Conservation (phyloP, 2,888 invertebrate species). For the Ceratothoa steindachneri region DNA sequence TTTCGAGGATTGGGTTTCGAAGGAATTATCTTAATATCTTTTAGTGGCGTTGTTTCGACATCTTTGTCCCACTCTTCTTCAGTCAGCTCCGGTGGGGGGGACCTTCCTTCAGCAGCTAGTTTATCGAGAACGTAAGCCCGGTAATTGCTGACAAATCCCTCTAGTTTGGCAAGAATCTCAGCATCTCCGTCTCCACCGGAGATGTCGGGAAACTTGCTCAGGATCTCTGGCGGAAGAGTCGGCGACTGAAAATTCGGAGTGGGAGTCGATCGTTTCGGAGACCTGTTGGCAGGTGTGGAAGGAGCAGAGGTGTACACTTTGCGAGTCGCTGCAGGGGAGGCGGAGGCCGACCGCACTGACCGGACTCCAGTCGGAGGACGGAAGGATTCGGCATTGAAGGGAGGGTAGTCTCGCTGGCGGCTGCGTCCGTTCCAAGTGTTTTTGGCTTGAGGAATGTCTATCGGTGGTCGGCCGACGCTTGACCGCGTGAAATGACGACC, state of each 20-base stretch:
- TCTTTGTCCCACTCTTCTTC: slow-evolving; percentile 22
- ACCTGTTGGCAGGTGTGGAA: slow-evolving; percentile 36
- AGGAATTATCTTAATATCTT: not conserved
- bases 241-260: slow-evolving; percentile 37
- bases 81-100: slow-evolving; percentile 35
- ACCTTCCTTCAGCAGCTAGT: slow-evolving; percentile 43
- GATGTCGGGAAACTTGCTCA: slow-evolving; percentile 32
- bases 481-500: slow-evolving; percentile 15
- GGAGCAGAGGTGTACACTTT: slow-evolving; percentile 38
- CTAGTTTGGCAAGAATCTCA: slow-evolving; percentile 34
- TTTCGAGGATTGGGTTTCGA: slow-evolving; percentile 35
- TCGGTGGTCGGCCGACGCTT: not conserved
- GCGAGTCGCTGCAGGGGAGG: slow-evolving; percentile 37
- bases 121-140: slow-evolving; percentile 39
- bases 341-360: slow-evolving; percentile 41
- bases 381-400: slow-evolving; percentile 64
- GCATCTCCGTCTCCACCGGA: slow-evolving; percentile 31
- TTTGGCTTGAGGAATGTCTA: slow-evolving; percentile 52
- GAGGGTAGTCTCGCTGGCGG: slow-evolving; percentile 55
- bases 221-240: slow-evolving; percentile 18
- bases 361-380: slow-evolving; percentile 28
- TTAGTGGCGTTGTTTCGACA: not conserved
- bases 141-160: slow-evolving; percentile 37
- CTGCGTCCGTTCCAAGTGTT: slow-evolving; percentile 73
- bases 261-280: slow-evolving; percentile 42